Percentiles rank a stretch among this genome's conserved stretches.
phyloP scores from a whole-genome alignment of 2,113 vertebrate genomes.

The Zapornia atra region DNA sequence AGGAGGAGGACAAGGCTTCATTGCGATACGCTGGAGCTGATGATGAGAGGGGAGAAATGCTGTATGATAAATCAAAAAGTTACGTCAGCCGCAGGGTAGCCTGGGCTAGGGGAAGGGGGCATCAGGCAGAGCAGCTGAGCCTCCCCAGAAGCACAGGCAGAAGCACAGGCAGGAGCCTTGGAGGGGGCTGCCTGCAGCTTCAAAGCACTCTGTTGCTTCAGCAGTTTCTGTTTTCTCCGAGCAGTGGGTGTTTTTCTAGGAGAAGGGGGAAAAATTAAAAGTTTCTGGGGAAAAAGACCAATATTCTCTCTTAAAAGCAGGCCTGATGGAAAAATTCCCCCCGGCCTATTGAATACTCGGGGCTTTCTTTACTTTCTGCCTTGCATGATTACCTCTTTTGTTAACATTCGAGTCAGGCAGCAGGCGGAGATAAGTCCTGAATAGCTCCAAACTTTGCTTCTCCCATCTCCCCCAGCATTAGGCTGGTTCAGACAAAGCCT shows the following conservation, averaged over 20 bases:
- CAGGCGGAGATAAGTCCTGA: neutral
- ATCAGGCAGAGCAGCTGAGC: neutral
- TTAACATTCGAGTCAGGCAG: neutral
- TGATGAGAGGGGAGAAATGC: neutral
- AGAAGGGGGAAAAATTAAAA: neutral
- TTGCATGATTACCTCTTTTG: neutral
- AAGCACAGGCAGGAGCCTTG: neutral
- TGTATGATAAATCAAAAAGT: neutral
- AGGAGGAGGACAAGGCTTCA: neutral
- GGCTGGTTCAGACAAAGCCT: neutral
- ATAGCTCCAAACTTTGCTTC: slow-evolving; percentile 11
- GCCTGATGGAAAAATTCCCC: neutral
- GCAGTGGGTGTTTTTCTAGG: neutral
- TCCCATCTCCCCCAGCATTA: neutral
- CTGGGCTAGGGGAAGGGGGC: neutral
- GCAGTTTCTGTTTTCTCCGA: neutral
- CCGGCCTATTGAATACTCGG: neutral
- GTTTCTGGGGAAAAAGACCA: neutral
- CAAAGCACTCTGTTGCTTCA: neutral
- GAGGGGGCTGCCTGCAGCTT: neutral
- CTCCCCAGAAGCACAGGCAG: neutral
- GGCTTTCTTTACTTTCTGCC: slow-evolving; percentile 4
- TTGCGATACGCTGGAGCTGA: neutral
- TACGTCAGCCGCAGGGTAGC: neutral
- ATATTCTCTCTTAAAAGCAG: neutral